Conservation (phyloP, 2,797 vertebrate species). For the Antrozous pallidus region DNA sequence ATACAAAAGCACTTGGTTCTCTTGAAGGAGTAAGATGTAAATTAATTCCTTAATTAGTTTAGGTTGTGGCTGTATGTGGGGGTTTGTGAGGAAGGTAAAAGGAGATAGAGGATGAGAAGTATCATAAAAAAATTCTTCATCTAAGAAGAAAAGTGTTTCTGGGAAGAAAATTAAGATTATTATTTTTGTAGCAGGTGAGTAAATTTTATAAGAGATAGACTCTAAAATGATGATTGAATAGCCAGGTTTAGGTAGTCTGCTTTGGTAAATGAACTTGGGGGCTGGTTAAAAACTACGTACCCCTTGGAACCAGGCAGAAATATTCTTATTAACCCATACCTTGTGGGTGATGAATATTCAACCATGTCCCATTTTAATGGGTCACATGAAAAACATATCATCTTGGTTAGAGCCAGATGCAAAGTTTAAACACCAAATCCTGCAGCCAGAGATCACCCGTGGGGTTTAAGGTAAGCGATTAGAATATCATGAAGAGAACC, state of each 20-base stretch:
- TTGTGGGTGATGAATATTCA: constrained; percentile 62
- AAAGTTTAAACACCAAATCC: constrained; percentile 62
- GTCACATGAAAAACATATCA: constrained; percentile 43
- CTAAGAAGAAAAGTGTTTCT: constrained; percentile 48
- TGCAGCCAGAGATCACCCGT: constrained; percentile 48
- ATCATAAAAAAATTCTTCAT: neutral
- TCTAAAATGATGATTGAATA: neutral
- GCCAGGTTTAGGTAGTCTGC: neutral
- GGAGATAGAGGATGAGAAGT: neutral
- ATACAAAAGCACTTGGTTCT: constrained; percentile 32
- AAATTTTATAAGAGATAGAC: constrained; percentile 67
- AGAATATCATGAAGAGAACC: constrained; percentile 33
- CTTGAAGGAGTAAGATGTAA: constrained; percentile 23
- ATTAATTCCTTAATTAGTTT: constrained; percentile 44
- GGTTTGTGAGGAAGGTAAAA: neutral
- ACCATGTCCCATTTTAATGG: constrained; percentile 56
- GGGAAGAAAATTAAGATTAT: constrained; percentile 32
- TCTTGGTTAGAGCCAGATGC: constrained; percentile 58
- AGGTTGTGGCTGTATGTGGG: neutral
- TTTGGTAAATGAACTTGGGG: neutral
- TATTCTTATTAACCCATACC: constrained; percentile 51
- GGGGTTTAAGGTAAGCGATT: constrained; percentile 51
- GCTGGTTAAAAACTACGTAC: neutral
- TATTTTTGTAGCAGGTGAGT: constrained; percentile 45
- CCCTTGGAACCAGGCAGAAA: neutral